phyloP scores from a whole-genome alignment of 2,113 vertebrate genomes.

The Dermatemys mawii region DNA sequence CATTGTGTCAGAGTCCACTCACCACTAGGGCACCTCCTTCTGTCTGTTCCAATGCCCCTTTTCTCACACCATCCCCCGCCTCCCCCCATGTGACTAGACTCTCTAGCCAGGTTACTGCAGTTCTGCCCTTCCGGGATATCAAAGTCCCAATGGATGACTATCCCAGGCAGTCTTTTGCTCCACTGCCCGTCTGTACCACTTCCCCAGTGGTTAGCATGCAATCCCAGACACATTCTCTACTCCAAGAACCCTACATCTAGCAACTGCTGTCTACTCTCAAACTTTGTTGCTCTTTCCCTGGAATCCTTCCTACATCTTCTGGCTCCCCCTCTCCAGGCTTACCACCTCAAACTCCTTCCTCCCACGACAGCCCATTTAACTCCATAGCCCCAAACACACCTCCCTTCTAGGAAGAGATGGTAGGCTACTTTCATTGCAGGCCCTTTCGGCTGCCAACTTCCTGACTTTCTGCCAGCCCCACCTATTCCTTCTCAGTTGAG shows the following conservation, averaged over 20 bases:
- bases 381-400: neutral
- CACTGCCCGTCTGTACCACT: neutral
- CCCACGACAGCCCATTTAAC: neutral
- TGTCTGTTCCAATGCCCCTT: no score
- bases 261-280: neutral
- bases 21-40: neutral
- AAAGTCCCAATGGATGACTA: neutral
- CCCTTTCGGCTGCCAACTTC: neutral
- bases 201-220: neutral
- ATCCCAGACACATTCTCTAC: constrained; percentile 3
- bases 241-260: neutral
- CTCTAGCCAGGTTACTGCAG: neutral
- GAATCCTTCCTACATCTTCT: neutral
- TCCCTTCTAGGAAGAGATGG: neutral
- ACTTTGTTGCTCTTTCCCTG: neutral
- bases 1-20: neutral
- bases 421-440: neutral
- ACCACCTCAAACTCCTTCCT: neutral
- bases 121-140: neutral
- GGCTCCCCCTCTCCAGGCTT: neutral
- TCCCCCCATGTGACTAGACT: neutral
- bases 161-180: neutral
- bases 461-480: neutral
- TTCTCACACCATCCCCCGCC: neutral
- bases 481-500: neutral